phyloP scores from a whole-genome alignment of 2,797 vertebrate genomes.

The Tapera naevia region DNA sequence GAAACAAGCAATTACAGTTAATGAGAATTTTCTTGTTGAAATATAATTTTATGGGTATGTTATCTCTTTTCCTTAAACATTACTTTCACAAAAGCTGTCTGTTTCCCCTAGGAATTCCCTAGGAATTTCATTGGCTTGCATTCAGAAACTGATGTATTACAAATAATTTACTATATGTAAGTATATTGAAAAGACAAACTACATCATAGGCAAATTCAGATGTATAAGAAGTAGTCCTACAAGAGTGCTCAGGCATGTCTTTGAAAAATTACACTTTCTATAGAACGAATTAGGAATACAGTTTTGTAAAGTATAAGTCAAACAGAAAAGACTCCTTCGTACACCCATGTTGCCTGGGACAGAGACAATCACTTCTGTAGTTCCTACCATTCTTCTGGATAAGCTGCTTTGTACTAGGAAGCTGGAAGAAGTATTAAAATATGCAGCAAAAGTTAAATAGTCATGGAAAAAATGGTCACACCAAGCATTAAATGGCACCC shows the following conservation, averaged over 20 bases:
- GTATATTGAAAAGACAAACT: neutral
- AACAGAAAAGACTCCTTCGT: neutral
- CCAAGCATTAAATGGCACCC: neutral
- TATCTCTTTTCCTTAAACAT: neutral
- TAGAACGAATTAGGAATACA: neutral
- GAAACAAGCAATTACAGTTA: neutral
- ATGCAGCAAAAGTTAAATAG: neutral
- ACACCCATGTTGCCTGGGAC: neutral
- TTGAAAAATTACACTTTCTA: neutral
- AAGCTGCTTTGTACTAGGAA: neutral
- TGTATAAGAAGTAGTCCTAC: neutral
- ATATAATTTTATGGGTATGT: neutral
- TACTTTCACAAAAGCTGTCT: neutral
- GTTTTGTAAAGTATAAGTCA: neutral
- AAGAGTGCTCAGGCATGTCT: rapidly evolving
- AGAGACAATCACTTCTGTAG: neutral
- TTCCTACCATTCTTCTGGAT: neutral
- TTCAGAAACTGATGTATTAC: neutral
- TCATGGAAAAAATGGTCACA: neutral
- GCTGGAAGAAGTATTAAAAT: neutral
- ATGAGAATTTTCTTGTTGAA: neutral
- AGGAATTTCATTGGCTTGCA: neutral
- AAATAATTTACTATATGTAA: neutral
- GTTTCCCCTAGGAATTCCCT: neutral
- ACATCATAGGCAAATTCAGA: neutral